Evolutionary conservation across 2,888 invertebrate genomes (phyloP), one percentile per base, ranked within the genome.

Genomic region (Endomychus coccineus): DNA sequence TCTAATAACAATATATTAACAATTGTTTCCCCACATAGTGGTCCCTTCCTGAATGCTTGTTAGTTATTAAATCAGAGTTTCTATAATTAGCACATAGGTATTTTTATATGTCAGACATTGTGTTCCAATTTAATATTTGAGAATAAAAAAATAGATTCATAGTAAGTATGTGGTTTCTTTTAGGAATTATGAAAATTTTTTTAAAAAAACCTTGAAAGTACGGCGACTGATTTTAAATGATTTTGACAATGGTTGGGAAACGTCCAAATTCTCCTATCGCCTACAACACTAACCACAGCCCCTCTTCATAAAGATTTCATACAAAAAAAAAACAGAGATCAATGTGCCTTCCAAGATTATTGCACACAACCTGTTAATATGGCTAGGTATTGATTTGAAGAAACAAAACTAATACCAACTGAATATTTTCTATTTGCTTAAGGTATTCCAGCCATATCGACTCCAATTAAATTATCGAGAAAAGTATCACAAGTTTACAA

Each of bases 341-440:
- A 91, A 55, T 86, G 88, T 61, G 83, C 86, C 0, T 71, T 83
- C 23, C 88, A 91, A 59, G 98, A 98, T 69, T 90, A 81, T 59
- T 97, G 89, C 58, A 97, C 97, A 0, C 94, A 94, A 56, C 85
- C 97, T 0, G 89, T 88, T 0, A 98, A 97, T 61, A 84, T 98
- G 87, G 92, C 96, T 21, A 97, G 97, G 66, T 61, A 56, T n/a
- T n/a, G n/a, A n/a, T n/a, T n/a, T n/a, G n/a, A n/a, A n/a, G n/a
- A n/a, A n/a, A n/a, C n/a, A n/a, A n/a, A n/a, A n/a, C n/a, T n/a
- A n/a, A n/a, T n/a, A n/a, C n/a, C n/a, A n/a, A n/a, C n/a, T n/a
- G n/a, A n/a, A n/a, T n/a, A n/a, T n/a, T n/a, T n/a, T n/a, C n/a
- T n/a, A n/a, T n/a, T n/a, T n/a, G n/a, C n/a, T n/a, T n/a, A 56